phyloP scores from a whole-genome alignment of 2,797 vertebrate genomes.

The Margarornis squamiger region DNA sequence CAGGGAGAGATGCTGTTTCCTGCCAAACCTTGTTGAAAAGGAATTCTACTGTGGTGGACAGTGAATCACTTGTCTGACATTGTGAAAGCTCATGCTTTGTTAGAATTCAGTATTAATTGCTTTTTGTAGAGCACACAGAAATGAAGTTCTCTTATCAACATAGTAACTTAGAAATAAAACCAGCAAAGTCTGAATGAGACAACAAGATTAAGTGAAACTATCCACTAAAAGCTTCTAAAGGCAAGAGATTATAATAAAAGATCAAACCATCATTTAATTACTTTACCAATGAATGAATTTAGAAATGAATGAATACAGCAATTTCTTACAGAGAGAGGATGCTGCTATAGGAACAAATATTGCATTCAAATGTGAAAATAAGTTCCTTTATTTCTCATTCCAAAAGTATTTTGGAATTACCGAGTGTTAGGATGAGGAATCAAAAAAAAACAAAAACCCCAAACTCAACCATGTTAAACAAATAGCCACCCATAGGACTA shows the following conservation, averaged over 20 bases:
- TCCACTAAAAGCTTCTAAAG: not conserved
- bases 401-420: not conserved
- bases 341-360: not conserved
- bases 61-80: not conserved
- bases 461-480: not conserved
- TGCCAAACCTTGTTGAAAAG: not conserved
- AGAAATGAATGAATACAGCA: slow-evolving; percentile 1
- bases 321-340: not conserved
- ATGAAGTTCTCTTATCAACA: not conserved
- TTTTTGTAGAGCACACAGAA: not conserved
- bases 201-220: not conserved
- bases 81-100: not conserved
- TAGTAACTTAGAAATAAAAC: not conserved
- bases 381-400: not conserved
- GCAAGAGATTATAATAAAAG: not conserved
- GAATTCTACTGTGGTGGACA: not conserved
- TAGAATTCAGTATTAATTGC: not conserved
- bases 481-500: not conserved
- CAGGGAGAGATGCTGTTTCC: not conserved
- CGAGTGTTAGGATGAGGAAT: not conserved
- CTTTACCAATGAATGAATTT: not conserved
- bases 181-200: not conserved
- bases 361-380: not conserved
- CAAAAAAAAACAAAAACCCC: not conserved
- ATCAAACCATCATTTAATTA: not conserved